Evolutionary conservation across 2,113 vertebrate species (phyloP), one percentile per base, ranked within the genome.

Genomic region (Ceratotherium simum): DNA sequence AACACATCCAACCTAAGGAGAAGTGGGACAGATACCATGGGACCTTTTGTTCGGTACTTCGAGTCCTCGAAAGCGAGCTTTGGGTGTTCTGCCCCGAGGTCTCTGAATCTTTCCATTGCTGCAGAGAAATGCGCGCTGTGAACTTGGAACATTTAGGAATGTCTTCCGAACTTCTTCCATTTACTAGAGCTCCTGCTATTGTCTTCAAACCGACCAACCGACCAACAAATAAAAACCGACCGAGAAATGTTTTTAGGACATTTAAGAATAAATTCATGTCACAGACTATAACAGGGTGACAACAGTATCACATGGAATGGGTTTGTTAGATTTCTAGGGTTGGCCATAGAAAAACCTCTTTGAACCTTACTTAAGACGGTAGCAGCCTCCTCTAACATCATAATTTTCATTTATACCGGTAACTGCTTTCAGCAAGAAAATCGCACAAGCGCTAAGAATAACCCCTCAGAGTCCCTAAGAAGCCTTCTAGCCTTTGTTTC

Each of bases 31-130:
- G 93, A 91, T 90, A 91, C 96, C 96, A 73, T 78, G 98, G 97
- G 97, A 98, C 95, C 97, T 98, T 97, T 97, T 97, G 98, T 97
- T 97, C 70, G 1, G 79, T 58, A 82, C 93, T 83, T 97, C 51
- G 29, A 75, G 96, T 96, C 96, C 95, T 97, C 56, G 79, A 97
- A 96, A 92, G 75, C 72, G 73, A 96, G 79, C 56, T 91, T 33
- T 25, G 78, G 54, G n/a, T 65, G 51, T 70, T 60, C 62, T 54
- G 56, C 65, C 42, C 11, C 8, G 10, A 91, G 91, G n/a, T 54
- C 58, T 80, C 83, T 9, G 39, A 46, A 39, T 46, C 64, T 87
- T 80, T 36, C 18, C 69, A 48, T 82, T 51, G 48, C 93, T 80
- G 79, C 76, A 82, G 62, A 67, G 69, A 91, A 75, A 85, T 20